These are phyloP conservation scores for Phyllopteryx taeniolatus DNA, from an alignment of 2,113 vertebrate species.

Conservation along the genomic window DNA sequence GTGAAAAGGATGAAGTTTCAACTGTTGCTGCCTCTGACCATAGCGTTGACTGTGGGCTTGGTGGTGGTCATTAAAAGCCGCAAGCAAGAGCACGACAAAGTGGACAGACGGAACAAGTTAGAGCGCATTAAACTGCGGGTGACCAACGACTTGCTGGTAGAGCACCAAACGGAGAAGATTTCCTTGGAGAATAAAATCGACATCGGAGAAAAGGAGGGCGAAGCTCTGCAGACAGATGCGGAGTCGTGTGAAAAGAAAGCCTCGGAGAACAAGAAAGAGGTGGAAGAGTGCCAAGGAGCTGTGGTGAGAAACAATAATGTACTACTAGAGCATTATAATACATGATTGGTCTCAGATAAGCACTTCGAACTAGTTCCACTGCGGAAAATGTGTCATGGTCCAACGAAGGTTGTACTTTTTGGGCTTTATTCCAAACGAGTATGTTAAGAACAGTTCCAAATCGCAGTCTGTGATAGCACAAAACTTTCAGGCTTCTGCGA, in stretches of 20 bases:
- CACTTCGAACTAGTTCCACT: not conserved
- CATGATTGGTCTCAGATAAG: not conserved
- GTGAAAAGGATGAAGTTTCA: conserved; percentile 45
- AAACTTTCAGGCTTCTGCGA: too few relatives aligned
- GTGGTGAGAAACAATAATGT: not conserved
- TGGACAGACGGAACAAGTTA: conserved; percentile 25
- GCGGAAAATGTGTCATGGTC: not conserved
- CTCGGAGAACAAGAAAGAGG: not conserved
- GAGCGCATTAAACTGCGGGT: conserved; percentile 54
- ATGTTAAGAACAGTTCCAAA: too few relatives aligned
- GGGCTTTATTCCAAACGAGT: too few relatives aligned
- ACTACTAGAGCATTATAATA: not conserved
- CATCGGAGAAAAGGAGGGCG: accelerated
- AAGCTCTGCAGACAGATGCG: accelerated
- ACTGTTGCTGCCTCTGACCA: not conserved
- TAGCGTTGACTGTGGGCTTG: conserved; percentile 23
- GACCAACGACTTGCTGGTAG: conserved; percentile 49
- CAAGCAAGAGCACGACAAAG: not conserved
- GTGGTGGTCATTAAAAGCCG: conserved; percentile 32
- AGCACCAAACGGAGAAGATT: conserved; percentile 3
- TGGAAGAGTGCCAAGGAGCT: conserved; percentile 24
- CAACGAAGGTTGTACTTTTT: too few relatives aligned
- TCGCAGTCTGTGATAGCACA: too few relatives aligned
- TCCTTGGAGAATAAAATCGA: not conserved
- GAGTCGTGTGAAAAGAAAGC: accelerated